Conservation (phyloP, 2,888 invertebrate genomes). For the Dasysyrphus tricinctus region DNA sequence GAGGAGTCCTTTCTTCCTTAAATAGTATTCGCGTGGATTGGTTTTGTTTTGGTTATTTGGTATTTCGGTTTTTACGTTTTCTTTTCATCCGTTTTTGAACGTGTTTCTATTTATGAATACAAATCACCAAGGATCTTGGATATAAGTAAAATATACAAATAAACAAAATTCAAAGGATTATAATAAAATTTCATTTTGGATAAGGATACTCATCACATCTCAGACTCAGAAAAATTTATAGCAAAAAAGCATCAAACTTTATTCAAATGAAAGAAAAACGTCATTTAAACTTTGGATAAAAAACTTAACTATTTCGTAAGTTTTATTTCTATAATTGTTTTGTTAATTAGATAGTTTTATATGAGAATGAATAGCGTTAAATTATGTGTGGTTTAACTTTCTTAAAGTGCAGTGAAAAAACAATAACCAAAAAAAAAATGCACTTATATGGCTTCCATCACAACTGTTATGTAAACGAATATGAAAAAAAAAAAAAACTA, state of each 20-base stretch:
- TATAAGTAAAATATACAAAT: constrained; percentile 10
- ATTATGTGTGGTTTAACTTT: not conserved
- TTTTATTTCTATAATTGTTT: not conserved
- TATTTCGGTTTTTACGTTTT: constrained; percentile 36
- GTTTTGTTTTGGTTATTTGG: constrained; percentile 36
- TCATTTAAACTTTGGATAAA: constrained; percentile 1
- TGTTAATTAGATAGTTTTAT: not conserved
- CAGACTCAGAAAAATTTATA: not conserved
- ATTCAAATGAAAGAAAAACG: constrained; percentile 19
- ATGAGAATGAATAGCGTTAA: not conserved
- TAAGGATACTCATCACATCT: not conserved
- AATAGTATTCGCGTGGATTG: constrained; percentile 36
- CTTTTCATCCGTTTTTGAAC: constrained; percentile 35
- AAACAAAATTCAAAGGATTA: constrained; percentile 26
- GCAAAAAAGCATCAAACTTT: not conserved
- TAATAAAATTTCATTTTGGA: not conserved
- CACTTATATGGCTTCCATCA: no score
- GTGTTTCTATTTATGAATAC: constrained; percentile 28
- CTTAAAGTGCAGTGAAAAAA: not conserved
- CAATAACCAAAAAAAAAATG: no score
- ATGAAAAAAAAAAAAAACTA: no score
- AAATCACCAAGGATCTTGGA: constrained; percentile 4
- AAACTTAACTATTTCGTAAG: constrained; percentile 14
- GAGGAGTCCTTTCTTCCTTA: constrained; percentile 58
- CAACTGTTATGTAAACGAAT: no score